Conservation (phyloP, 23 tunicate genomes). For the Halocynthia roretzi region DNA sequence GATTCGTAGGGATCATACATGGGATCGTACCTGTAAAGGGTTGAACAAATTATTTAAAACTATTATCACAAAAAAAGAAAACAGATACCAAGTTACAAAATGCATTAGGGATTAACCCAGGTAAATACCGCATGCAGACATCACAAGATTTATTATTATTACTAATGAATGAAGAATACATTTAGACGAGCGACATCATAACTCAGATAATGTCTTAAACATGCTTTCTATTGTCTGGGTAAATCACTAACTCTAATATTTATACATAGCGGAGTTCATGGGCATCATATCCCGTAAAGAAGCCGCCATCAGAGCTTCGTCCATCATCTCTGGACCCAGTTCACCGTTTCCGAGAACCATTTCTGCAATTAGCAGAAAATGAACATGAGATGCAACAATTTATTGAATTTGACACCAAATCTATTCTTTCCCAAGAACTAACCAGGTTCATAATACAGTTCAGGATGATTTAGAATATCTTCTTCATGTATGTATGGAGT, state of each 20-base stretch:
- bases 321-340: constrained; percentile 14
- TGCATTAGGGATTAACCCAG: too few species aligned
- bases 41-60: background rate
- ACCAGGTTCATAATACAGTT: constrained; percentile 25
- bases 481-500: constrained; percentile 23
- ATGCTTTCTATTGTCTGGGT: too few species aligned
- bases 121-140: too few species aligned
- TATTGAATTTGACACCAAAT: too few species aligned
- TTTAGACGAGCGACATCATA: too few species aligned
- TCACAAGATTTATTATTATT: too few species aligned
- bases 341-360: constrained; percentile 20
- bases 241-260: background rate
- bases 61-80: background rate
- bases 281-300: constrained; percentile 21
- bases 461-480: constrained; percentile 20
- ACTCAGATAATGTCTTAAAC: too few species aligned
- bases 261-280: background rate
- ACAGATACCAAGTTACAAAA: too few species aligned
- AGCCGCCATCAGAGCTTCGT: constrained; percentile 20
- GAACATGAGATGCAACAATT: background rate
- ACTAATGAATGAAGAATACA: too few species aligned
- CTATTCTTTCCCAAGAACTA: background rate
- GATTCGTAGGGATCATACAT: constrained; percentile 10
- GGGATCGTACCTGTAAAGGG: constrained; percentile 13
- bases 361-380: background rate